Conservation (phyloP, 2,113 vertebrate genomes). For the Oncorhynchus masou region DNA sequence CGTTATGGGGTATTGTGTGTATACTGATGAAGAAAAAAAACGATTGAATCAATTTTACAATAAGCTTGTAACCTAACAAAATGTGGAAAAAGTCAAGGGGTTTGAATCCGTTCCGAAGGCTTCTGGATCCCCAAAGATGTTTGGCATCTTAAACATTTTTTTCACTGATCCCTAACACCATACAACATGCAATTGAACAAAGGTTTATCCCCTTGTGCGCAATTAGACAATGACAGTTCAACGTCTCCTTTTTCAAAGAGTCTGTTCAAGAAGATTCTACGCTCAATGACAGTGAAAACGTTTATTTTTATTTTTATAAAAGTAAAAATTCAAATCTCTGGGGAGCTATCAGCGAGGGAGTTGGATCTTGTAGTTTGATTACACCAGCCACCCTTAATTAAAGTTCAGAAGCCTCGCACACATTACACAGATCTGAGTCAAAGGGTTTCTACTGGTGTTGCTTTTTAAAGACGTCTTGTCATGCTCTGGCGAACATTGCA, state of each 20-base stretch:
- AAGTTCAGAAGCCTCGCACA: slow-evolving; percentile 30
- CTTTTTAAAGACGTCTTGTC: slow-evolving; percentile 70
- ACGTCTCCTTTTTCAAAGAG: background rate
- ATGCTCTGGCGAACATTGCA: slow-evolving; percentile 64
- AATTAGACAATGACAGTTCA: background rate
- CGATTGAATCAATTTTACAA: too few species aligned
- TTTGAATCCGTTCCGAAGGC: too few species aligned
- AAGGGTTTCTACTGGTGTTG: slow-evolving; percentile 66
- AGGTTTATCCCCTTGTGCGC: background rate
- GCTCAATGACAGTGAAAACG: background rate
- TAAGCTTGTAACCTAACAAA: too few species aligned
- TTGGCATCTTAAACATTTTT: background rate
- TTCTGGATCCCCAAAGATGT: background rate
- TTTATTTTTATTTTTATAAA: background rate
- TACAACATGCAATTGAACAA: background rate
- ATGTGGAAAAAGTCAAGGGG: too few species aligned
- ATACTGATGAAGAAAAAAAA: too few species aligned
- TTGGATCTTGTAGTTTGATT: slow-evolving; percentile 65
- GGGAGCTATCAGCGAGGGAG: slow-evolving; percentile 50
- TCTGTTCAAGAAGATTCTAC: background rate
- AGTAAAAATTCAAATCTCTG: slow-evolving; percentile 32
- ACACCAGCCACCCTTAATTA: slow-evolving; percentile 66
- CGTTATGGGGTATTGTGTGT: too few species aligned
- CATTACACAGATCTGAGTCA: slow-evolving; percentile 64
- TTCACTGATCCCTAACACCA: background rate